phyloP scores from a whole-genome alignment of 2,113 vertebrate genomes.

The Hoplias malabaricus region DNA sequence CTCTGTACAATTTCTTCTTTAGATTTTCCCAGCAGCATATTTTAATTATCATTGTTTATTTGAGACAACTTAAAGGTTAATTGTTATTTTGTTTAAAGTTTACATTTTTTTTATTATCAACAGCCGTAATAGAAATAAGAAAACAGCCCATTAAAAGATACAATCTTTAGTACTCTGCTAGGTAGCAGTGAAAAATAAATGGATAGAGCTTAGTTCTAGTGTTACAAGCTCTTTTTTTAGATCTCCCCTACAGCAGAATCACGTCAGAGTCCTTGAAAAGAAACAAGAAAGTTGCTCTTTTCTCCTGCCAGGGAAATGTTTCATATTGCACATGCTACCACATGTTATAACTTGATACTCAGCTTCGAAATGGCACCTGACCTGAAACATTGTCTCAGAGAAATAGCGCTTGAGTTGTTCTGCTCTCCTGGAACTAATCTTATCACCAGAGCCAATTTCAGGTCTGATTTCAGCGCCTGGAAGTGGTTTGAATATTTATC shows the following conservation, averaged over 20 bases:
- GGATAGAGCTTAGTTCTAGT: background rate
- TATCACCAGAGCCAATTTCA: slow-evolving; percentile 35
- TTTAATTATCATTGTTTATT: too few species aligned
- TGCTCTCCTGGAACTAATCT: slow-evolving; percentile 35
- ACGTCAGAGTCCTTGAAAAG: background rate
- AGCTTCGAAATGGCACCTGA: slow-evolving; percentile 7
- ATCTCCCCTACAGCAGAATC: slow-evolving; percentile 10
- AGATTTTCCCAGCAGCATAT: too few species aligned
- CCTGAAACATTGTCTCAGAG: slow-evolving; percentile 13
- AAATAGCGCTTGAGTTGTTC: background rate
- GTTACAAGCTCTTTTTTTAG: background rate
- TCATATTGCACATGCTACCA: slow-evolving; percentile 30
- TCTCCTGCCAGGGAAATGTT: slow-evolving; percentile 35
- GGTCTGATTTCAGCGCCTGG: slow-evolving; percentile 31
- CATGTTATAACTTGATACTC: slow-evolving; percentile 28
- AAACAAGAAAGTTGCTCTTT: background rate
- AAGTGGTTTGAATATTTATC: slow-evolving; percentile 52
- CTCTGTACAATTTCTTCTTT: too few species aligned
- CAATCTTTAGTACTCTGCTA: background rate
- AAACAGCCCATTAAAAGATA: background rate
- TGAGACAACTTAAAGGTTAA: too few species aligned
- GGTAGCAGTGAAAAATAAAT: background rate
- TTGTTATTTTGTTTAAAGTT: too few species aligned
- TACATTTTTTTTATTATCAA: too few species aligned
- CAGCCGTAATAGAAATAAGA: too few species aligned